Percentiles rank a stretch among this genome's conserved stretches.
phyloP scores from a whole-genome alignment of 1,140 invertebrate genomes.

The Bombus pascuorum region DNA sequence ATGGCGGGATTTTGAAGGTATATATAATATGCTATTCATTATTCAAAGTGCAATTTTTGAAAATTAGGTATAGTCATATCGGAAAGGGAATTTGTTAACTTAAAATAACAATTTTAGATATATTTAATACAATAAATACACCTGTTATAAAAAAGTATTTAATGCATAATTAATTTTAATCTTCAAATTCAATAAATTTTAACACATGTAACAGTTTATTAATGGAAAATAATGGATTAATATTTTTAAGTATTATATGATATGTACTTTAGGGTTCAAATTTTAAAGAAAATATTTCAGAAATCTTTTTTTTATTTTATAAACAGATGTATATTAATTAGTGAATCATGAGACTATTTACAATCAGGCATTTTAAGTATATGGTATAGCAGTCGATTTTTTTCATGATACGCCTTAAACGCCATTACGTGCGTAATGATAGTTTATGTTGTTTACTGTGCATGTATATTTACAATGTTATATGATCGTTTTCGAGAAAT shows the following conservation, averaged over 20 bases:
- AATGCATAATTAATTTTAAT: conserved; percentile 23
- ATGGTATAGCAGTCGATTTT: conserved; percentile 47
- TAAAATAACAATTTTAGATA: conserved; percentile 22
- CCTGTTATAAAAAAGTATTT: conserved; percentile 32
- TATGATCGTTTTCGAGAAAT: conserved; percentile 49
- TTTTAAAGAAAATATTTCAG: conserved; percentile 38
- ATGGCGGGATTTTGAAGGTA: neutral
- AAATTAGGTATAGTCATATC: conserved; percentile 14
- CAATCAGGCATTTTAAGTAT: conserved; percentile 50
- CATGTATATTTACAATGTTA: conserved; percentile 62
- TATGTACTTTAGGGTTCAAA: conserved; percentile 57
- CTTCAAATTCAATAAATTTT: conserved; percentile 43
- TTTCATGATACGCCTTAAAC: conserved; percentile 1
- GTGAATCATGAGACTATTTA: conserved; percentile 57
- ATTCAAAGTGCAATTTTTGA: conserved; percentile 26
- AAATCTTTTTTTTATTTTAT: conserved; percentile 48
- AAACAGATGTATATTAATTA: conserved; percentile 47
- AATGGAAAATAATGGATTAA: conserved; percentile 66
- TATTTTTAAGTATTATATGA: conserved; percentile 65
- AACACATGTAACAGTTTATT: conserved; percentile 58
- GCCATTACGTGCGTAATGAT: conserved; percentile 8
- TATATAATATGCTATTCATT: conserved; percentile 12
- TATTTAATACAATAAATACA: conserved; percentile 18
- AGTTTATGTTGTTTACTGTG: conserved; percentile 39
- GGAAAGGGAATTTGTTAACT: neutral